Conservation (phyloP, 2,113 vertebrate species). For the Bubo bubo region DNA sequence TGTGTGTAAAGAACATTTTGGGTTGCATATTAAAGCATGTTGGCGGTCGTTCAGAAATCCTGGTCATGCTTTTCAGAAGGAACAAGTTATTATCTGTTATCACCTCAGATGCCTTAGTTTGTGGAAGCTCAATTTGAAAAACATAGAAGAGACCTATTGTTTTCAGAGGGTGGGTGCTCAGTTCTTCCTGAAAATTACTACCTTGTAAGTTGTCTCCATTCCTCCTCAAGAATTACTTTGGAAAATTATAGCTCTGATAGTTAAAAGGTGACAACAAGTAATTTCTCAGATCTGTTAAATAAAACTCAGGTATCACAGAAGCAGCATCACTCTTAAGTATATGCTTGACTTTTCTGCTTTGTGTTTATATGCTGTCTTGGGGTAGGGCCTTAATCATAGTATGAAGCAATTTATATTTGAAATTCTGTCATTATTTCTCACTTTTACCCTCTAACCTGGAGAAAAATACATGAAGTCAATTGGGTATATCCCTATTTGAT, state of each 20-base stretch:
- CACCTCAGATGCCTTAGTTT: not conserved
- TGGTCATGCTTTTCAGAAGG: not conserved
- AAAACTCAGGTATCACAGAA: not conserved
- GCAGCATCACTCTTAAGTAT: not conserved
- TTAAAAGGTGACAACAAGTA: constrained; percentile 3
- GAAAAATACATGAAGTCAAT: not conserved
- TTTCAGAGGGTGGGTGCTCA: not conserved
- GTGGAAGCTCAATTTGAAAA: not conserved
- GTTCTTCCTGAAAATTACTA: not conserved
- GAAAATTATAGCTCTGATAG: not conserved
- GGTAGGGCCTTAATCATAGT: not conserved
- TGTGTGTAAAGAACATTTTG: not conserved
- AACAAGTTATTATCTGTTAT: not conserved
- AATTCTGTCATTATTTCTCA: not conserved
- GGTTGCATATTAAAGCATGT: not conserved
- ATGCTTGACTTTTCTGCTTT: not conserved
- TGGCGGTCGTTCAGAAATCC: not conserved
- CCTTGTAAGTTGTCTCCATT: not conserved
- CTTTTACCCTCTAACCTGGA: not conserved
- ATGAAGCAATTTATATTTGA: not conserved
- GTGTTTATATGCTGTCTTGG: not conserved
- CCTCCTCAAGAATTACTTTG: not conserved
- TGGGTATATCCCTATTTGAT: not conserved
- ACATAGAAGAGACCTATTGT: not conserved
- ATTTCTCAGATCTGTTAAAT: not conserved